Base-by-base conservation (phyloP, 1,140 invertebrate species). In the Cephus cinctus region DNA sequence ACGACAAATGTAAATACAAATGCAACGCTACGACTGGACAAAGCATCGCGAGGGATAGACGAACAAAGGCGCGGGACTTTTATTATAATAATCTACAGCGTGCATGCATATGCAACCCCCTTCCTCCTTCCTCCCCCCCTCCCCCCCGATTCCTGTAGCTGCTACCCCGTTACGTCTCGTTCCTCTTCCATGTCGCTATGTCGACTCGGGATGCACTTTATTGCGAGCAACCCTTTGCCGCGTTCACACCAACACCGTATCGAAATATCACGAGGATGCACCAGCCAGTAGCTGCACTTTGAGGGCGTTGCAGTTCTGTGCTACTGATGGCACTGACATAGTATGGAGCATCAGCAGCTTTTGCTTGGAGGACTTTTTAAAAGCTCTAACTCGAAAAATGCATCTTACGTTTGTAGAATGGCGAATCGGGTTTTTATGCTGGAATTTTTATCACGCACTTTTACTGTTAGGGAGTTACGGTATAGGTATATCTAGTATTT, bases 61-160 rank as follows among this genome's bases (percentile, higher is more conserved):
- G 46, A 46, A 59, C 38, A 56, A 38, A 61, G 48, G 50, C 36
- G 22, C 38, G 49, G 32, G 45, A 62, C 53, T 62, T 62, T 62
- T 62, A 62, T 62, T 62, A 62, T 62, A 62, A 62, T 62, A 62
- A 62, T 62, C 46, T 52, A 43, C 59, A 46, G 40, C 16, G 18
- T 30, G 52, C 44, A 40, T 44, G 47, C 54, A 50, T 27, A 41
- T 32, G 44, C 12, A 27, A 27, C 46, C 32, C n/a, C 30, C 21
- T 50, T 21, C 46, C 21, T 42, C 35, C 31, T 32, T 32, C 22
- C 14, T 25, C 27, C 14, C 20, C 14, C 34, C 27, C 49, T 30
- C 48, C 54, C 39, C 43, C 42, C 31, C 32, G 41, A 9, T 38
- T 47, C 52, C 32, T 39, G 31, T 30, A 16, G 25, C 19, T 22